Conservation (phyloP, 2,113 vertebrate species). For the Patagioenas fasciata region DNA sequence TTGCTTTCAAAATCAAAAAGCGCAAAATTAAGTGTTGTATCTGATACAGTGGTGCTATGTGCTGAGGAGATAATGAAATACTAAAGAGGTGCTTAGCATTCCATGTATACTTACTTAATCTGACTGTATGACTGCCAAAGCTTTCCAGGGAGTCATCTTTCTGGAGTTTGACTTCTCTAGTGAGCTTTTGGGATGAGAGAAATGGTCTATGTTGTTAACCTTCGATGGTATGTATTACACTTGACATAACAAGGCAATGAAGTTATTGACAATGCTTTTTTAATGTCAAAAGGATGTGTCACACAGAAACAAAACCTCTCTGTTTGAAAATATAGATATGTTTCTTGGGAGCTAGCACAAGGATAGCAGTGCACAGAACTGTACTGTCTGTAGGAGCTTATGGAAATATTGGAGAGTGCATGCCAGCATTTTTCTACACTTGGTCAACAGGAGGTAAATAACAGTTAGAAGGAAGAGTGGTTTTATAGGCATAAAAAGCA, state of each 20-base stretch:
- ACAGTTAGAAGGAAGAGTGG: slow-evolving; percentile 44
- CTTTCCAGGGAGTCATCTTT: slow-evolving; percentile 27
- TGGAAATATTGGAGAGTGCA: neutral
- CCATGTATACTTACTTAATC: neutral
- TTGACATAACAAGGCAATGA: neutral
- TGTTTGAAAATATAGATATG: neutral
- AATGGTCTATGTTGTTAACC: neutral
- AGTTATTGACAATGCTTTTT: neutral
- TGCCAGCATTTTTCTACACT: neutral
- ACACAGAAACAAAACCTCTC: neutral
- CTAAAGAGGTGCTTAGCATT: slow-evolving; percentile 35
- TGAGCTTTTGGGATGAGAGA: slow-evolving; percentile 1
- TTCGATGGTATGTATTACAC: neutral
- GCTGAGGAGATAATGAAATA: neutral
- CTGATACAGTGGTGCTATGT: neutral
- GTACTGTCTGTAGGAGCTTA: neutral
- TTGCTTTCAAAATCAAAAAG: neutral
- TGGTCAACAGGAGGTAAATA: slow-evolving; percentile 50
- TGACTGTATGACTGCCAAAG: neutral
- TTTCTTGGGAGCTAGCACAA: neutral
- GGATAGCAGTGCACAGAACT: neutral
- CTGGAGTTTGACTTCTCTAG: neutral
- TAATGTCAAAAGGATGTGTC: neutral
- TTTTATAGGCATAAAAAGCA: slow-evolving; percentile 51
- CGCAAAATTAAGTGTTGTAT: neutral